Conservation (phyloP, 2,888 invertebrate genomes). For the Ormyrus nitidulus region DNA sequence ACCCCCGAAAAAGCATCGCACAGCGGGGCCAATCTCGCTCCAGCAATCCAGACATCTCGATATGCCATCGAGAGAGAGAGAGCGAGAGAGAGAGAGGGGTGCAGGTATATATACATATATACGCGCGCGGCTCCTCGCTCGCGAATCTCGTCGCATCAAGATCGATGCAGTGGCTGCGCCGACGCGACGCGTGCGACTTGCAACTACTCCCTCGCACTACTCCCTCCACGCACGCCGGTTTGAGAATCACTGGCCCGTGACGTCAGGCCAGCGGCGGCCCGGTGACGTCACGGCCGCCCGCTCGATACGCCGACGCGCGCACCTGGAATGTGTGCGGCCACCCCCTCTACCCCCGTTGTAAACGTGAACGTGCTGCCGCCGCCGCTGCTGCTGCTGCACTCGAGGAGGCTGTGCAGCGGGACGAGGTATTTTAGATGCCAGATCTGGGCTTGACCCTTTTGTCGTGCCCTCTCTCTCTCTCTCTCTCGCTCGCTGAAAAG, state of each 20-base stretch:
- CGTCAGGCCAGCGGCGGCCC: slow-evolving; percentile 13
- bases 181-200: slow-evolving; percentile 28
- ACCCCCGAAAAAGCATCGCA: too few relatives aligned
- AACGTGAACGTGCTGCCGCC: too few relatives aligned
- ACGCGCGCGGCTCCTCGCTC: too few relatives aligned
- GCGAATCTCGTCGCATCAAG: slow-evolving; percentile 47
- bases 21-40: too few relatives aligned
- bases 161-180: slow-evolving; percentile 51
- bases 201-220: neutral
- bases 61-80: neutral
- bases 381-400: too few relatives aligned
- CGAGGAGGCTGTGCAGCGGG: too few relatives aligned
- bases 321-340: neutral
- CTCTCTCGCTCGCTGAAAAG: slow-evolving; percentile 3
- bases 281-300: slow-evolving; percentile 33
- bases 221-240: slow-evolving; percentile 8
- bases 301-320: slow-evolving; percentile 22
- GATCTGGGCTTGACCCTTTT: too few relatives aligned
- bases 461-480: slow-evolving; percentile 1
- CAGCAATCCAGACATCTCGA: too few relatives aligned
- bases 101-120: neutral
- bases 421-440: too few relatives aligned
- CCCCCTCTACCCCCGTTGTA: neutral
- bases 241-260: slow-evolving; percentile 43
- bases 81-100: neutral